These are phyloP conservation scores for Globicephala melas DNA, from an alignment of 2,113 vertebrate genomes.

Conservation along the genomic window DNA sequence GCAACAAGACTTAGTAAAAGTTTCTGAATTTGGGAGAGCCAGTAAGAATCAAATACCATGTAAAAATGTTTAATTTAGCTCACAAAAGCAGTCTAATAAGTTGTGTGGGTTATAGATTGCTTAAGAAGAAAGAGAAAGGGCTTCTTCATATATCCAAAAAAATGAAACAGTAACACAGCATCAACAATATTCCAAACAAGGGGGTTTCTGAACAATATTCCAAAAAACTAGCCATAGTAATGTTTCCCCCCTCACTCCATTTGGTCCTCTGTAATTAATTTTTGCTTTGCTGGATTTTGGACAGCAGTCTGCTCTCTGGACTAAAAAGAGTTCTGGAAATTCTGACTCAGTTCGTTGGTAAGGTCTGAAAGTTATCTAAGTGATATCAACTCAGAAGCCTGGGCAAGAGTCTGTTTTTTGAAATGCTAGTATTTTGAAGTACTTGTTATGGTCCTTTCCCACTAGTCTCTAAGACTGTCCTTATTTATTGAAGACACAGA, in stretches of 20 bases:
- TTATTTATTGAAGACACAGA: not conserved
- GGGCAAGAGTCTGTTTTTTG: not conserved
- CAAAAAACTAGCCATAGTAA: not conserved
- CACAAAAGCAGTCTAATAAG: not conserved
- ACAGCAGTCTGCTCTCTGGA: not conserved
- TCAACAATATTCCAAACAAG: not conserved
- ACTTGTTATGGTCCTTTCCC: not conserved
- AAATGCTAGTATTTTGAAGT: not conserved
- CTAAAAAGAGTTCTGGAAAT: not conserved
- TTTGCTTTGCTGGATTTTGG: not conserved
- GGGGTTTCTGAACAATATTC: not conserved
- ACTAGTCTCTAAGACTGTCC: not conserved
- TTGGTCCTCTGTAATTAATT: not conserved
- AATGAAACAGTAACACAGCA: not conserved
- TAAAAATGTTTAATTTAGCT: conserved; percentile 8
- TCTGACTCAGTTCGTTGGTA: not conserved
- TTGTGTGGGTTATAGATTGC: not conserved
- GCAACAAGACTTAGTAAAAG: not conserved
- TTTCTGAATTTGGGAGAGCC: not conserved
- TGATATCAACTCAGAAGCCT: not conserved
- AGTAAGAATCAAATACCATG: not conserved
- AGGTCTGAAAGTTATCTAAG: not conserved
- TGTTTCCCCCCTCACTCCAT: not conserved
- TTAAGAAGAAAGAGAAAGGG: not conserved
- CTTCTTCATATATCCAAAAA: not conserved